These are phyloP conservation scores for Rhopalosiphum maidis DNA, from an alignment of 1,140 invertebrate genomes.

Conservation along the genomic window DNA sequence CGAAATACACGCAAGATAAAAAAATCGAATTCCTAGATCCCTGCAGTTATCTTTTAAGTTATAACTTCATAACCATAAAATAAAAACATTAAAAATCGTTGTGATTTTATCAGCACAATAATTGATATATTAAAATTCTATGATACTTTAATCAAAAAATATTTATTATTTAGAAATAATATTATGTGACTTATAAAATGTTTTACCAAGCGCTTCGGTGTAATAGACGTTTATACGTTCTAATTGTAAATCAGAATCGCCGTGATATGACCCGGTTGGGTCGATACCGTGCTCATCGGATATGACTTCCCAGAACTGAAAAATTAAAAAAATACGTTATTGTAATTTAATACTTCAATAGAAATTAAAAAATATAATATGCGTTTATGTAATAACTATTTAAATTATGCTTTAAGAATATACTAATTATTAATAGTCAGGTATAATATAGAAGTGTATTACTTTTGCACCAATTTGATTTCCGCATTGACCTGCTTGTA, in stretches of 20 bases:
- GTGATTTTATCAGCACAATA: background rate
- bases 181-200: background rate
- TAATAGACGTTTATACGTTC: conserved; percentile 74
- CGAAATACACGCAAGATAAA: background rate
- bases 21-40: background rate
- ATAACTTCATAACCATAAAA: background rate
- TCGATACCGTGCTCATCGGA: conserved; percentile 64
- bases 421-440: background rate
- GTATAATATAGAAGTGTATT: conserved; percentile 46
- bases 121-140: background rate
- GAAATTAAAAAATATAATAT: background rate
- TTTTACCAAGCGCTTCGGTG: conserved; percentile 68
- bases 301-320: conserved; percentile 62
- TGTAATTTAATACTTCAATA: background rate
- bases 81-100: background rate
- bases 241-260: conserved; percentile 70
- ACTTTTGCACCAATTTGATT: conserved; percentile 87
- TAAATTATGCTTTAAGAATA: background rate
- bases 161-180: background rate
- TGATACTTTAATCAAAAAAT: background rate
- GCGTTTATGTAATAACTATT: background rate
- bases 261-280: conserved; percentile 69
- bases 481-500: conserved; percentile 83
- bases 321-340: conserved; percentile 22
- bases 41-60: background rate